Evolutionary conservation across 2,888 invertebrate species (phyloP), one percentile per base, ranked within the genome.

Genomic region (Danaus chrysippus): DNA sequence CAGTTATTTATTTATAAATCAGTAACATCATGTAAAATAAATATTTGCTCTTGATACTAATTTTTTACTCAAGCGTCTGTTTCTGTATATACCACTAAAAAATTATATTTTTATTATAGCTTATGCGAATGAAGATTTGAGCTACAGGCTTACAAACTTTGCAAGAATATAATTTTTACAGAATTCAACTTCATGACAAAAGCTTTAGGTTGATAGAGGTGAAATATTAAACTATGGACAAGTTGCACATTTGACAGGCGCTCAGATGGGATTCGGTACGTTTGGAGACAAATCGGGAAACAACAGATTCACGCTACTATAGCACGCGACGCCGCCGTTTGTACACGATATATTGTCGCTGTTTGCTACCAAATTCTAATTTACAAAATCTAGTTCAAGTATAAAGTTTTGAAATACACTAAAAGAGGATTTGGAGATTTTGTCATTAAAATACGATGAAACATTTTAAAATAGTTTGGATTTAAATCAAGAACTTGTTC

Each of bases 221-320:
- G 54, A 70, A 59, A 71, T 58, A 60, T 52, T 56, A 58, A 69
- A 64, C 42, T 70, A 78, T 72, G 83, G 76, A 73, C 71, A 76
- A 73, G 76, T 78, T 83, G 82, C 80, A 84, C 86, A 86, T 89
- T 89, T 90, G 90, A 89, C 89, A 83, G 76, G 64, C 76, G 73
- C 83, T 89, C 90, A 88, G 84, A 81, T 73, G 81, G 87, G 87
- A 87, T 87, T 88, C 78, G 76, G 83, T 82, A 78, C 83, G 83
- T 82, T 83, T 82, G 78, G 81, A 86, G 89, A 89, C 89, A 90
- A 89, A 89, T 90, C 88, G 88, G 79, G 82, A 83, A 86, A 86
- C 86, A 87, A 88, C 89, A 88, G 87, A 87, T 88, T 89, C 84
- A 79, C 81, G 78, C 83, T 78, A 74, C 84, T 81, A 83, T 84